A percentile compares a stretch with the other conserved stretches of the same genome.
Conservation (phyloP, 1,140 invertebrate genomes). For the Eulimnadia texana region DNA sequence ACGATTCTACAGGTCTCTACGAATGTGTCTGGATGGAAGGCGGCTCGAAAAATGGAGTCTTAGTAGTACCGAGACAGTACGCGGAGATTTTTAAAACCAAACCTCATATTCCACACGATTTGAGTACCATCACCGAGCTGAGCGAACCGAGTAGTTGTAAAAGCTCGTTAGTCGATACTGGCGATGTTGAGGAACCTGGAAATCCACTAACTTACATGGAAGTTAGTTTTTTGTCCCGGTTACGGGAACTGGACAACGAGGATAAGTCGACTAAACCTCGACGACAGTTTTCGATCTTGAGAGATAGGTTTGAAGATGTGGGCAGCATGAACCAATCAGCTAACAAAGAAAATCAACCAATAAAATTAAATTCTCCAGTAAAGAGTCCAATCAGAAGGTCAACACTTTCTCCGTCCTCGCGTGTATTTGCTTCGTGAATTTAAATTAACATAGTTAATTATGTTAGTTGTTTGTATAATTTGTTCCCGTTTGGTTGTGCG, state of each 20-base stretch:
- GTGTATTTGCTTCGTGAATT: neutral
- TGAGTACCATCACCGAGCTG: neutral
- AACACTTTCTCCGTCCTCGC: neutral
- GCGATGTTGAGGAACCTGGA: neutral
- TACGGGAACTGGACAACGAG: neutral
- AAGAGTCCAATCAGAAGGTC: neutral
- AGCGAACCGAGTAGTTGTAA: slow-evolving; percentile 4
- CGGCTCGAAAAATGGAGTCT: neutral
- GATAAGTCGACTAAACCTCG: neutral
- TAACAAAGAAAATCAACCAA: slow-evolving; percentile 1
- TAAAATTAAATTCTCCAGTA: neutral
- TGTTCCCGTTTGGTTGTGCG: neutral
- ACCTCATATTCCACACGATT: neutral
- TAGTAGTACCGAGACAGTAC: neutral
- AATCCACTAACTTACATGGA: slow-evolving; percentile 12
- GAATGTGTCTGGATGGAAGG: slow-evolving; percentile 4
- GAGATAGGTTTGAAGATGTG: slow-evolving; percentile 6
- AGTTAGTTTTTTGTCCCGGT: slow-evolving; percentile 12
- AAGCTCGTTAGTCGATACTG: slow-evolving; percentile 9
- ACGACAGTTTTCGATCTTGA: slow-evolving; percentile 10
- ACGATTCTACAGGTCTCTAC: neutral
- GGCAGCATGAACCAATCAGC: neutral
- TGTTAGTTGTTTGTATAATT: neutral
- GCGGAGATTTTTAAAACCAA: neutral
- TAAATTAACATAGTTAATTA: neutral